Base-by-base conservation (phyloP, 2,888 invertebrate species). In the Calliopum simillimum region DNA sequence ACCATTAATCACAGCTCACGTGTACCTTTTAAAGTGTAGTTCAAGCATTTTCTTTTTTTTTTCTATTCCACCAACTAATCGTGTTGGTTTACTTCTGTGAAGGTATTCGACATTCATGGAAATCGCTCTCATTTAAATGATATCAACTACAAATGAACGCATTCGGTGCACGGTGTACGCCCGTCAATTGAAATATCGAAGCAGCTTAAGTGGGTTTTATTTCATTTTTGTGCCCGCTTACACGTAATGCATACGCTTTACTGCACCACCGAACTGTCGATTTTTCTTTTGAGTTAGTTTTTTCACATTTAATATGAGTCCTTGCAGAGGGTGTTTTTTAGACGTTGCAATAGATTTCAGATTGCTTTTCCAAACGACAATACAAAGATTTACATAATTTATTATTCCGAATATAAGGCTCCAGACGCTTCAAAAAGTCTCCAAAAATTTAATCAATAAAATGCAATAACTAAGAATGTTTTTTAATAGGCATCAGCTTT, bases 1-100 rank as follows among this genome's bases (percentile, higher is more conserved):
- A 19, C 41, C 64, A 64, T 64, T 64, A 64, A 64, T 64, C 64
- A 53, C 64, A 46, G 51, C 41, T 49, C 25, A 33, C 64, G 64
- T 41, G 33, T 53, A 51, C 41, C n/a, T 14, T 21, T 21, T 56
- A 21, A 33, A 56, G 33, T 56, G 21, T n/a, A 25, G 46, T 14
- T 19, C 13, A 19, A 53, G n/a, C 16, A 33, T 14, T 14, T 33
- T 23, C 47, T 2, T 62, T 4, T 62, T 44, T 12, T 63, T 21
- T 49, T 33, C 47, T 23, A 23, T 23, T 25, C 14, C 3, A 33
- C 5, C 55, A 23, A 25, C 56, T 19, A 2, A 8, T 33, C n/a
- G 53, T 16, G 56, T 59, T 41, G 59, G 59, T 41, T 59, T n/a
- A 43, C 41, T 43, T 59, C 59, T 43, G 3, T 16, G n/a, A 33